Evolutionary conservation across 1,140 invertebrate species (phyloP), one percentile per base, ranked within the genome.

Genomic region (Oryzaephilus surinamensis): DNA sequence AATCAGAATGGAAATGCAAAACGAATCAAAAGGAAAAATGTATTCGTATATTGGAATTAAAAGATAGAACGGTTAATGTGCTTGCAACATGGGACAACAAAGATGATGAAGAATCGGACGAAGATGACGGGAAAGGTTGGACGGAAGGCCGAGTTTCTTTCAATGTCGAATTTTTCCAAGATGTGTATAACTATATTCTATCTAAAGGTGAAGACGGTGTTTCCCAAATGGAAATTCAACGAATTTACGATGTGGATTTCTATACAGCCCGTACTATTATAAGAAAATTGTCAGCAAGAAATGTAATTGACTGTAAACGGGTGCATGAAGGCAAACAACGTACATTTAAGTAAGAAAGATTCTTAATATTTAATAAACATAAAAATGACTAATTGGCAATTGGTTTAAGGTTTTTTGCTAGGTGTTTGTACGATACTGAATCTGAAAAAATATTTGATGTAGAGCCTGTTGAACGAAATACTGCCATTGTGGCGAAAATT

Each of bases 1-100:
- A 58, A 15, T 57, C 51, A 3, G 73, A 80, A 42, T 76, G 67
- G 61, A 64, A 66, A 50, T 57, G 58, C 7, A 75, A 75, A 47
- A 59, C 57, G 27, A 57, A 57, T 43, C 38, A 58, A 13, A 31
- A 42, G 0, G 75, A 77, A 41, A 72, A 68, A 54, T 57, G 46
- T 16, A 51, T 78, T 21, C 52, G 66, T 43, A 63, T 72, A 14
- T 53, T 75, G 13, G 62, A 71, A 46, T 48, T 79, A 10, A 49
- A 67, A 6, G 58, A 73, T 54, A 68, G 68, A 10, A 60, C 68
- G 43, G 52, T 70, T 11, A 62, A 71, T 37, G 54, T 54, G 56
- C 67, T 46, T 41, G 67, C 48, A 1, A 19, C 35, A 10, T 17
- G 53, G 51, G 50, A 36, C 19, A 30, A 30, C 10, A 42, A 52